A percentile compares a stretch with the other conserved stretches of the same genome.
Evolutionary conservation across 2,797 vertebrate species (phyloP).

Genomic region (Mallotus villosus): DNA sequence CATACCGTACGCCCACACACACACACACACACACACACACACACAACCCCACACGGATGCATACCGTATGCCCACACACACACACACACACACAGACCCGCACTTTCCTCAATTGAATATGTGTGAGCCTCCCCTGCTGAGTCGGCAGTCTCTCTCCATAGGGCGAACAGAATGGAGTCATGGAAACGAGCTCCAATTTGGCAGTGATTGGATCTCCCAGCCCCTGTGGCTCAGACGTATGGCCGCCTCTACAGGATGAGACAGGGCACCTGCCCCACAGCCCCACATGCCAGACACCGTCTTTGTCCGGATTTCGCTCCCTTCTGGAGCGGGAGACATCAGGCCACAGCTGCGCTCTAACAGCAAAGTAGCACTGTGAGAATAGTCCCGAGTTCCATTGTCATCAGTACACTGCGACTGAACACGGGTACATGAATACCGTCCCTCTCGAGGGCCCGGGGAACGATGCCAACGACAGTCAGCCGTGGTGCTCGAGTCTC

Average conservation of each 20-base stretch:
- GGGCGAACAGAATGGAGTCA: constrained; percentile 41
- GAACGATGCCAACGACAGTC: no score
- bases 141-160: constrained; percentile 43
- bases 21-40: constrained; percentile 6
- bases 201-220: constrained; percentile 57
- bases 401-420: no score
- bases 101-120: constrained; percentile 34
- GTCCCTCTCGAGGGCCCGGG: no score
- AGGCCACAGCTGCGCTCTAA: no score
- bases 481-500: no score
- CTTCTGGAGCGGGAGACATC: no score
- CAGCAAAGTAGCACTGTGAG: no score
- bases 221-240: constrained; percentile 55
- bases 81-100: not conserved
- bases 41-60: constrained; percentile 16
- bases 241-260: constrained; percentile 1
- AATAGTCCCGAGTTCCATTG: no score
- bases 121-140: constrained; percentile 54
- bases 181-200: constrained; percentile 58
- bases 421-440: no score
- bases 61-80: constrained; percentile 1
- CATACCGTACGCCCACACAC: not conserved
- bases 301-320: no score
- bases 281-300: no score
- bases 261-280: no score